Evolutionary conservation across 2,797 vertebrate species (phyloP), one percentile per base, ranked within the genome.

Genomic region (Pseudochaenichthys georgianus): DNA sequence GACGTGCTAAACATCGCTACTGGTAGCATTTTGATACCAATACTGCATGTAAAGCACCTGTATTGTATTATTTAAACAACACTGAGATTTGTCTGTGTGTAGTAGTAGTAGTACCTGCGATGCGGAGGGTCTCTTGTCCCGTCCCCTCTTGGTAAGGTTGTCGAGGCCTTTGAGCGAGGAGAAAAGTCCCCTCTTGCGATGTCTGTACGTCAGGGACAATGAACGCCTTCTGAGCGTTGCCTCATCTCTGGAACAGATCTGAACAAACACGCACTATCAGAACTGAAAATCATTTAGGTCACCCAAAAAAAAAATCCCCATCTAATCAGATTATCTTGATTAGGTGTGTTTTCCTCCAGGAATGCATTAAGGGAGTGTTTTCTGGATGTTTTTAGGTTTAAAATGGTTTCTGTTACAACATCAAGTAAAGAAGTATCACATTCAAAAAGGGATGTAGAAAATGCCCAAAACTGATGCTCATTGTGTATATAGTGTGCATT

Each of bases 171-270:
- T 98, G 0, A 98, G 93, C 0, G 97, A 98, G 28, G 97, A 97
- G 93, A 98, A 98, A 9, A 98, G 93, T 61, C 97, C 94, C 88
- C 95, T 95, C 92, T 97, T 98, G 70, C 94, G 92, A 31, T 93
- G 92, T n/a, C 87, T 92, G 87, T 96, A 95, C 0, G 94, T 96
- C 80, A 97, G 83, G 19, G 97, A 97, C 48, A 97, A 76, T 0
- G 96, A 97, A 73, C 97, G 95, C 77, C 96, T 96, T 85, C 97
- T 94, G 67, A 97, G 92, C 13, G 95, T 94, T 68, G 96, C 93
- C 84, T 97, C 97, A 62, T 98, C 96, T 84, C 97, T 94, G 70
- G 97, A 98, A 75, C 97, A 98, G 77, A 98, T 96, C 97, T 98
- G 82, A 73, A 66, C 51, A 75, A 51, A 88, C 13, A 34, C 54